These are phyloP conservation scores for Dendrolimus kikuchii DNA, from an alignment of 1,140 invertebrate species.

Conservation along the genomic window DNA sequence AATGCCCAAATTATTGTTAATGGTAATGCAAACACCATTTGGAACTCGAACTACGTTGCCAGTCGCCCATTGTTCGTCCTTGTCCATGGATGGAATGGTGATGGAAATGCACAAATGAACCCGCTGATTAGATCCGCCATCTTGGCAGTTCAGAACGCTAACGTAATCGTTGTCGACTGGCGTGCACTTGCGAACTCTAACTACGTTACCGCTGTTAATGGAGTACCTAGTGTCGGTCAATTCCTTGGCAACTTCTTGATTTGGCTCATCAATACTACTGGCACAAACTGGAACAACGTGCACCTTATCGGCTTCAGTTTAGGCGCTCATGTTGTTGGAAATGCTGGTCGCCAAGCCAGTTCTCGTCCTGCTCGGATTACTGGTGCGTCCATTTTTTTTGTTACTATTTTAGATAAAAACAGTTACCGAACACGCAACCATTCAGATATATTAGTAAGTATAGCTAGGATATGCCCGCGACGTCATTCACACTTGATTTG, in stretches of 20 bases:
- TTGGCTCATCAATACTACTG: constrained; percentile 42
- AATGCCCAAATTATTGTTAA: constrained; percentile 29
- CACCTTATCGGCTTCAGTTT: constrained; percentile 91
- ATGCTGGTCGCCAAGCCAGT: constrained; percentile 67
- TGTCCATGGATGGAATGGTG: constrained; percentile 44
- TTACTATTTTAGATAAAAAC: too few species aligned
- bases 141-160: constrained; percentile 64
- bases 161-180: constrained; percentile 80
- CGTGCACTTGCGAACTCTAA: constrained; percentile 68
- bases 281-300: constrained; percentile 66
- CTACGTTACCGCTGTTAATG: constrained; percentile 58
- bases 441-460: too few species aligned
- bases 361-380: constrained; percentile 19
- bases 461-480: too few species aligned
- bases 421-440: too few species aligned
- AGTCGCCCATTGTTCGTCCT: constrained; percentile 28
- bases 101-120: constrained; percentile 29
- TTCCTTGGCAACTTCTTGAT: constrained; percentile 59
- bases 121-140: constrained; percentile 42
- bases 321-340: constrained; percentile 91
- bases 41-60: constrained; percentile 28
- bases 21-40: constrained; percentile 29
- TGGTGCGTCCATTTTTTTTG: constrained; percentile 12
- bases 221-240: constrained; percentile 60
- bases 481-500: too few species aligned